Conservation (phyloP, 2,797 vertebrate genomes). For the Tauraco hartlaubi region DNA sequence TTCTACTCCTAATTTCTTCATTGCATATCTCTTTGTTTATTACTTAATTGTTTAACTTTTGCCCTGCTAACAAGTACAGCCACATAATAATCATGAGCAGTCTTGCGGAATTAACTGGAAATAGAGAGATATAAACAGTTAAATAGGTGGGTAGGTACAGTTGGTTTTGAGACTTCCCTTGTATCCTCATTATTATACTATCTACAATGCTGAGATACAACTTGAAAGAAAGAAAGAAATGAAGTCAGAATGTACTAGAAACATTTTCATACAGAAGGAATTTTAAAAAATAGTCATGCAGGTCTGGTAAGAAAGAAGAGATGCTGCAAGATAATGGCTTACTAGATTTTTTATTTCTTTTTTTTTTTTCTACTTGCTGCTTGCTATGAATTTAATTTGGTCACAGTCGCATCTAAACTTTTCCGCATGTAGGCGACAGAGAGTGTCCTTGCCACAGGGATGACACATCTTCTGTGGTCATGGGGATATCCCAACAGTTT, state of each 20-base stretch:
- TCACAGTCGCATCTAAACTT: neutral
- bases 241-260: neutral
- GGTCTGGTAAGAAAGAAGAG: neutral
- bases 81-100: neutral
- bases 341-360: neutral
- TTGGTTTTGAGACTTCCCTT: neutral
- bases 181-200: neutral
- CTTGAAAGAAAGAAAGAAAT: neutral
- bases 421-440: fast-evolving
- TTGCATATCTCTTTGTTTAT: neutral
- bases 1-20: neutral
- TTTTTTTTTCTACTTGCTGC: neutral
- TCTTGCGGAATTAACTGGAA: neutral
- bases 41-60: slow-evolving; percentile 12
- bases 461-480: neutral
- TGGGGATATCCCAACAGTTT: neutral
- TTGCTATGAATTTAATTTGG: neutral
- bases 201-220: neutral
- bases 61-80: neutral
- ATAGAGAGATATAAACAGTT: neutral
- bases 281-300: neutral
- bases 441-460: neutral
- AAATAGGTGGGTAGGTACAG: neutral
- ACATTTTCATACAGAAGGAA: neutral
- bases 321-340: neutral